phyloP scores from a whole-genome alignment of 2,888 invertebrate species.

The Chrysopilus asiliformis region DNA sequence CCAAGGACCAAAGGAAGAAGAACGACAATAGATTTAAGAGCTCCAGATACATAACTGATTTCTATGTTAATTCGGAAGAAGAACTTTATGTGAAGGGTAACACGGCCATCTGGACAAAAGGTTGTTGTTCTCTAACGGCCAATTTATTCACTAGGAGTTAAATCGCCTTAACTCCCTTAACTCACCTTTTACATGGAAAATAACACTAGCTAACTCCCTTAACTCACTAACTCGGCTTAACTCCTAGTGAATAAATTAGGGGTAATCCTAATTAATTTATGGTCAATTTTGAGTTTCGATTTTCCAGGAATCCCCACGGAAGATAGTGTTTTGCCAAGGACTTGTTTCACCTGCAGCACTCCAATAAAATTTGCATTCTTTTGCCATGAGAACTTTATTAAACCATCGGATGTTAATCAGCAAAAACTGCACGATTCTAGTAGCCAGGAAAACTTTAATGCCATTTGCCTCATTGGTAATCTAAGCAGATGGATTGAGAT shows the following conservation, averaged over 20 bases:
- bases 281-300: not conserved
- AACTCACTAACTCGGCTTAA: too few relatives aligned
- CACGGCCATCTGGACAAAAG: slow-evolving; percentile 70
- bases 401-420: not conserved
- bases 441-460: too few relatives aligned
- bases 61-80: slow-evolving; percentile 51
- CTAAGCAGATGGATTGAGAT: not conserved
- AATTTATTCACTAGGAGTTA: too few relatives aligned
- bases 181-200: too few relatives aligned
- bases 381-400: slow-evolving; percentile 46
- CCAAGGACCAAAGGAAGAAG: slow-evolving; percentile 14
- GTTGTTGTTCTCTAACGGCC: too few relatives aligned
- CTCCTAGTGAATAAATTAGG: too few relatives aligned
- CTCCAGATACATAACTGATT: slow-evolving; percentile 27
- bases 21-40: slow-evolving; percentile 10
- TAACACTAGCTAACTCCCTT: too few relatives aligned
- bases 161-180: too few relatives aligned
- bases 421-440: too few relatives aligned
- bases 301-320: slow-evolving; percentile 20
- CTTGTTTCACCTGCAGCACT: slow-evolving; percentile 68
- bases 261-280: too few relatives aligned
- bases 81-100: slow-evolving; percentile 77
- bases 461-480: slow-evolving; percentile 29
- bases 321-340: slow-evolving; percentile 23
- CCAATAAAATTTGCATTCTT: slow-evolving; percentile 70